Percentiles rank a stretch among this genome's conserved stretches.
Conservation (phyloP, 53 echinoderm and acorn worm genomes). For the Stichopus horrens region DNA sequence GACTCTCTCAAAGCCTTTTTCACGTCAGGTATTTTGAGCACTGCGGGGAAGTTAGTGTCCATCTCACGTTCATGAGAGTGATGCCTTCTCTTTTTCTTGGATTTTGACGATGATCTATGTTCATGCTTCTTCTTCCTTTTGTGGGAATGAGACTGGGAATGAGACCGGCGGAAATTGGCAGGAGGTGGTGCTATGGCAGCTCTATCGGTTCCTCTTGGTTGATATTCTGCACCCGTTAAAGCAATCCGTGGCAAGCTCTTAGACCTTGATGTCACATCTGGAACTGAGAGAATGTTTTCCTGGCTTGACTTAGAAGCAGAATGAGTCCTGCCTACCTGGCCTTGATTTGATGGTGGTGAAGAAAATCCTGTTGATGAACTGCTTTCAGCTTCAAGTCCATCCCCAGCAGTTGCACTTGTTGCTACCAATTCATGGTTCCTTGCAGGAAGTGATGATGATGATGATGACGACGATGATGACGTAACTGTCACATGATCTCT, state of each 20-base stretch:
- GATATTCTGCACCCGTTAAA: background rate
- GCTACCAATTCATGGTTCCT: background rate
- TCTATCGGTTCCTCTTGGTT: background rate
- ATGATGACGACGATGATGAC: too few relatives aligned
- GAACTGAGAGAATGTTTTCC: constrained; percentile 9
- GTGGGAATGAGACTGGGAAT: background rate
- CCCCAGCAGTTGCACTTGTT: background rate
- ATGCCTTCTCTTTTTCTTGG: background rate
- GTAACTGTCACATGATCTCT: too few relatives aligned
- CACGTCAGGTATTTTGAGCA: constrained; percentile 11
- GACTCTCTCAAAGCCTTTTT: constrained; percentile 1
- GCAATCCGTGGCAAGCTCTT: background rate
- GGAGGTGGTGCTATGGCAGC: background rate
- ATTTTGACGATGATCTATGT: background rate
- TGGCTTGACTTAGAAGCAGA: background rate
- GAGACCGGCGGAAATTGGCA: background rate
- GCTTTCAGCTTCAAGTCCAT: too few relatives aligned
- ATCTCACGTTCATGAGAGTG: background rate
- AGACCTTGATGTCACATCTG: background rate
- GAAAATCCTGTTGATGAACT: background rate
- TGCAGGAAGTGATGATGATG: background rate
- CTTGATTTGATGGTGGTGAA: background rate
- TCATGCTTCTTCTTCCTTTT: background rate
- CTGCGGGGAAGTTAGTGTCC: background rate
- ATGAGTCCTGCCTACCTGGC: background rate